Evolutionary conservation across 2,888 invertebrate genomes (phyloP), one percentile per base, ranked within the genome.

Genomic region (Cristatella mucedo): DNA sequence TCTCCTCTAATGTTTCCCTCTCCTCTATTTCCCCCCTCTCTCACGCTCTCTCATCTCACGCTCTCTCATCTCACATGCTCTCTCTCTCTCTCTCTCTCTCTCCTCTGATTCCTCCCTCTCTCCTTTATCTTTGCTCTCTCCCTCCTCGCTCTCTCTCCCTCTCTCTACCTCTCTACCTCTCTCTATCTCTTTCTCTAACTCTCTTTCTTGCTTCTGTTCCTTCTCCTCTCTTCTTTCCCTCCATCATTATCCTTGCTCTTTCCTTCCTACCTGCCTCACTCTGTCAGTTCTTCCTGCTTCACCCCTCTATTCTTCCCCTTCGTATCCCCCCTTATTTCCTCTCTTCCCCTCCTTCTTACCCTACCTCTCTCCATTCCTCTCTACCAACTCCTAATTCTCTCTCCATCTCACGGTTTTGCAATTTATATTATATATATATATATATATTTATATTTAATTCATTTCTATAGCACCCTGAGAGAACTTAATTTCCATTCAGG

Each of bases 41-140:
- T n/a, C n/a, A n/a, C n/a, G n/a, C n/a, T n/a, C n/a, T n/a, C n/a
- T 5, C 6, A 31, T 9, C 7, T 38, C 11, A 38, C 29, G 13
- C 37, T 34, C 9, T 39, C 15, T 26, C n/a, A n/a, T 26, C n/a
- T 26, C 26, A 26, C n/a, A 26, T 26, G n/a, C 26, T 26, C 26
- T 26, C 26, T 26, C 26, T n/a, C 26, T 26, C 26, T 26, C 26
- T 26, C 26, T 26, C 26, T 26, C 26, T 26, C 26, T n/a, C 26
- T 26, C 26, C n/a, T n/a, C n/a, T n/a, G 9, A 9, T 26, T n/a
- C n/a, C 26, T 26, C 26, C n/a, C 26, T 26, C 26, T 26, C 26
- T 26, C 26, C n/a, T n/a, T 26, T n/a, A 11, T n/a, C n/a, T n/a
- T 26, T n/a, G 9, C 26, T n/a, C n/a, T n/a, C n/a, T n/a, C 26